These are phyloP conservation scores for Colletes latitarsis DNA, from an alignment of 1,140 invertebrate species.

Conservation along the genomic window DNA sequence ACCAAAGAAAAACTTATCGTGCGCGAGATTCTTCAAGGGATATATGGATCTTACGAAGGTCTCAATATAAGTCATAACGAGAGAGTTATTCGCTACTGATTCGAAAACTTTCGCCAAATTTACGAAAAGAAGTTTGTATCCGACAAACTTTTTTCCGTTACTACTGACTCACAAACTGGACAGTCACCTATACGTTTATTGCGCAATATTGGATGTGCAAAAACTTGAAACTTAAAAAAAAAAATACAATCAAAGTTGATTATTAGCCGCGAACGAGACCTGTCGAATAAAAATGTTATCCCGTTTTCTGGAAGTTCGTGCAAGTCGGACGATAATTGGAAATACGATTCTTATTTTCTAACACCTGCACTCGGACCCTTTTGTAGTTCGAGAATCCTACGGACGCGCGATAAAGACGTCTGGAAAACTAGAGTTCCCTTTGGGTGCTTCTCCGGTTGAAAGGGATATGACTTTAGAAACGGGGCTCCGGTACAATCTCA, in stretches of 20 bases:
- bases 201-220: no score
- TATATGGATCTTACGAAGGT: not conserved
- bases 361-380: not conserved
- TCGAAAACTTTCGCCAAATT: constrained; percentile 8
- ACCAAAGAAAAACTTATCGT: not conserved
- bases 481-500: not conserved
- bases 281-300: no score
- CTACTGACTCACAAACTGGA: no score
- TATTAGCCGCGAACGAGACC: no score
- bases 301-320: no score
- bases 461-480: constrained; percentile 16
- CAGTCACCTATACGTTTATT: no score
- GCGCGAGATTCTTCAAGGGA: not conserved
- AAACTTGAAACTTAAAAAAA: no score
- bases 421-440: not conserved
- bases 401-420: not conserved
- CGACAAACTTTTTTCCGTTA: no score
- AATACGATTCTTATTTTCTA: constrained; percentile 17
- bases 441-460: not conserved
- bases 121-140: no score
- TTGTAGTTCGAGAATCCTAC: not conserved
- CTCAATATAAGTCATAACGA: not conserved
- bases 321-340: constrained; percentile 9
- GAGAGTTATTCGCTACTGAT: not conserved
- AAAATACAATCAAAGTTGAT: no score